Evolutionary conservation across 2,888 invertebrate species (phyloP).

Genomic region (Lacanobia oleracea): DNA sequence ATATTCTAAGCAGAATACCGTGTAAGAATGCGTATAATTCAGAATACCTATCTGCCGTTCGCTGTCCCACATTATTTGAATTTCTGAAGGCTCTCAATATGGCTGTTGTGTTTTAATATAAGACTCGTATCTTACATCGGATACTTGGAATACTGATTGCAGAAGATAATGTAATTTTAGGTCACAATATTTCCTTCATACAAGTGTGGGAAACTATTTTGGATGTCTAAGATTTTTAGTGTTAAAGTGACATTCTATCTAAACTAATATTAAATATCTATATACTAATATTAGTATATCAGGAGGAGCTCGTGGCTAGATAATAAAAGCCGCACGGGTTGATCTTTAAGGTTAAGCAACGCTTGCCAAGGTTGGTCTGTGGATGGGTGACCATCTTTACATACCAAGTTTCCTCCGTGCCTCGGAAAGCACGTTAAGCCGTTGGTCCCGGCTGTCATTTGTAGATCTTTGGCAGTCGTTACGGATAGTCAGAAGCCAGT

Average conservation of each 20-base stretch:
- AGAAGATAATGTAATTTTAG: slow-evolving; percentile 21
- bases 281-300: too few species aligned
- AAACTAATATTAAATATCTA: too few species aligned
- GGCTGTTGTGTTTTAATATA: slow-evolving; percentile 20
- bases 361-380: too few species aligned
- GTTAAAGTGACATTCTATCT: background rate
- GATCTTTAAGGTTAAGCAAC: too few species aligned
- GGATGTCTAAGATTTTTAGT: background rate
- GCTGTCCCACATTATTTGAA: slow-evolving; percentile 53
- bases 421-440: too few species aligned
- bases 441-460: too few species aligned
- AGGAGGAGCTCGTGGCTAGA: too few species aligned
- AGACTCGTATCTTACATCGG: slow-evolving; percentile 35
- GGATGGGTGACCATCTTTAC: too few species aligned
- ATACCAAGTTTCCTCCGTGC: too few species aligned
- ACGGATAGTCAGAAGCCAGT: too few species aligned
- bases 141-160: slow-evolving; percentile 31
- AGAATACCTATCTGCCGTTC: slow-evolving; percentile 46
- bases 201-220: background rate
- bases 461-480: too few species aligned
- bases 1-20: slow-evolving; percentile 4
- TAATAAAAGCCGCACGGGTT: too few species aligned
- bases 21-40: slow-evolving; percentile 41
- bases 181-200: background rate
- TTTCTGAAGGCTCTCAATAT: slow-evolving; percentile 34